phyloP scores from a whole-genome alignment of 2,888 invertebrate genomes.

The Aleiodes leptofemur region DNA sequence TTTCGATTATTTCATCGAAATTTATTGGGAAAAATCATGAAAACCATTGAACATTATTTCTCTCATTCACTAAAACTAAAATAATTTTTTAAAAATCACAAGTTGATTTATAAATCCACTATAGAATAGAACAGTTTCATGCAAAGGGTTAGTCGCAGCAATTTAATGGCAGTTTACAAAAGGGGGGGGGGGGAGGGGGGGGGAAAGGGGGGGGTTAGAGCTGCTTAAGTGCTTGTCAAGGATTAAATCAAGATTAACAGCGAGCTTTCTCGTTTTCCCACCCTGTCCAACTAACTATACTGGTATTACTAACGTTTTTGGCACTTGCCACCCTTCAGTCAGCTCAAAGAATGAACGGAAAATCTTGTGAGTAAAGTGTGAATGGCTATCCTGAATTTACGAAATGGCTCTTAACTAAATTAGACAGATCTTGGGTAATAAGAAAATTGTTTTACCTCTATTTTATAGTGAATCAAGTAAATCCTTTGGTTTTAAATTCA shows the following conservation, averaged over 20 bases:
- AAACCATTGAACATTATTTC: neutral
- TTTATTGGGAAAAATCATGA: neutral
- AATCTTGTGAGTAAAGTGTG: conserved; percentile 19
- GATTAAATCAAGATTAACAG: conserved; percentile 75
- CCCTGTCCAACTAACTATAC: conserved; percentile 51
- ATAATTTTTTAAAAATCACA: neutral
- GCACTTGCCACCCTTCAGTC: conserved; percentile 55
- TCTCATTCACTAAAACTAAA: neutral
- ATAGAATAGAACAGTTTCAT: neutral
- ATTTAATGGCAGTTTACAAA: conserved; percentile 72
- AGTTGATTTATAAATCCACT: conserved; percentile 11
- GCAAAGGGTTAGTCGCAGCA: conserved; percentile 53
- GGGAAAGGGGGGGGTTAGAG: conserved; percentile 48
- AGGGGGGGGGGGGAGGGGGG: conserved; percentile 53
- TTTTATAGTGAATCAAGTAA: conserved; percentile 53
- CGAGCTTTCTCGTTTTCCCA: conserved; percentile 67
- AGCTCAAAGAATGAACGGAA: conserved; percentile 47
- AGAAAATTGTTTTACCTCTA: conserved; percentile 9
- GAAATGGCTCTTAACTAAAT: conserved; percentile 63
- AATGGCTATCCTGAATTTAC: conserved; percentile 56
- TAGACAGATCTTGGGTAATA: conserved; percentile 57
- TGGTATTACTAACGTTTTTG: conserved; percentile 43
- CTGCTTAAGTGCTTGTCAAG: conserved; percentile 74
- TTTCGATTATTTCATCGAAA: conserved; percentile 16
- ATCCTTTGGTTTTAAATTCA: neutral